Evolutionary conservation across 2,797 vertebrate genomes (phyloP), one percentile per base, ranked within the genome.

Genomic region (Craterocephalus amniculus): DNA sequence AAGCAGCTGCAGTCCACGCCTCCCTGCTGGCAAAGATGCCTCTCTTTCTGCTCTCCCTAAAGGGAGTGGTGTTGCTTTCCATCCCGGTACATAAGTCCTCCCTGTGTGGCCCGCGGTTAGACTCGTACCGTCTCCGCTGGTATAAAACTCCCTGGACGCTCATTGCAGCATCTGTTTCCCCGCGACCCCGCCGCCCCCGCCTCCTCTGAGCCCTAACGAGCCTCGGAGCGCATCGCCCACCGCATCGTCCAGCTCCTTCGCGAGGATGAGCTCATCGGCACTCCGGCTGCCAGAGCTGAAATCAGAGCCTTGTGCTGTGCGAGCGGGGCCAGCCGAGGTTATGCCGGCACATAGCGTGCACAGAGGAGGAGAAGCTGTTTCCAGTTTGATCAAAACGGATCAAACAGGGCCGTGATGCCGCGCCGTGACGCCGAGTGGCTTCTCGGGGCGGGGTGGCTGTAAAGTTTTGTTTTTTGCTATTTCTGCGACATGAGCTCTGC

Each of bases 241-340:
- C 74, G 48, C n/a, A n/a, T n/a, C 54, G 89, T 90, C 90, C 88
- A 88, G 91, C 83, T 90, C 83, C 82, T 88, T 85, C 67, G 80
- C 67, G 81, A 88, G 86, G 86, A 92, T 94, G 91, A 94, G 91
- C 91, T 94, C 93, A 94, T 94, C 90, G 74, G 67, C 88, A 81
- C 88, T 83, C 74, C 74, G 34, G 76, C 81, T 93, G 92, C 92
- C 92, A 93, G 88, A 83, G 83, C 81, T 88, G 90, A 92, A 92
- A 92, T 87, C 83, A 90, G 91, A 92, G 90, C 89, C 91, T 89
- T 78, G 84, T 92, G 90, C 84, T 90, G 81, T 72, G 72, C 67
- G 83, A 72, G 75, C 79, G 76, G 81, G 88, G 86, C 88, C 79
- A 74, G 87, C 75, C 59, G 84, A 92, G 90, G 87, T 92, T 88